Base-by-base conservation (phyloP, 2,797 vertebrate genomes). In the Galaxias olidus region DNA sequence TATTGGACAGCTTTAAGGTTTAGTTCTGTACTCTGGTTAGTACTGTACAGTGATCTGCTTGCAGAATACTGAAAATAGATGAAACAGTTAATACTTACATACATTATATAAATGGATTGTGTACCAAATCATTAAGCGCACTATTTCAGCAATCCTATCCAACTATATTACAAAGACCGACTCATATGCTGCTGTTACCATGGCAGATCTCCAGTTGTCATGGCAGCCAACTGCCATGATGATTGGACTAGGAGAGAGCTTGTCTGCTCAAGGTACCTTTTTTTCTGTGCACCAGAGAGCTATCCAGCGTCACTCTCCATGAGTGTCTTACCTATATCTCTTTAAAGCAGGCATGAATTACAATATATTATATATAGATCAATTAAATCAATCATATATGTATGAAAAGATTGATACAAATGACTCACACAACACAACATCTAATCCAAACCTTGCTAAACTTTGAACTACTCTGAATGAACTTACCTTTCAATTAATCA, bases 131-230 rank as follows among this genome's bases (percentile, higher is more conserved):
- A 30, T 30, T 63, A 56, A 44, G 58, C 51, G 11, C 49, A 10
- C 41, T 18, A 12, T 17, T 59, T 52, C 59, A 50, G 65, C 43
- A 64, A 15, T 54, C 12, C 15, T 30, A 7, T 54, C 19, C 53
- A 52, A 55, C 56, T 17, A 19, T 30, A 40, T 58, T 61, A 69
- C 48, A 62, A 55, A 61, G 12, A 61, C 52, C 57, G 14, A 63
- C 46, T 50, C 63, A 56, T 47, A 56, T 65, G 42, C 67, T 54
- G 30, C 72, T 59, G 83, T 85, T 83, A 63, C 75, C 73, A 73
- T 73, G 81, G 81, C 65, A 84, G 78, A 77, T 69, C 72, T 83
- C 75, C 67, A 47, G 86, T 89, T 88, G 87, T 84, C 84, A 88
- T 87, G 85, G 84, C 62, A 89, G 78, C 86, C 14, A 4, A 49